These are phyloP conservation scores for Falco novaeseelandiae DNA, from an alignment of 2,797 vertebrate species.

Conservation along the genomic window DNA sequence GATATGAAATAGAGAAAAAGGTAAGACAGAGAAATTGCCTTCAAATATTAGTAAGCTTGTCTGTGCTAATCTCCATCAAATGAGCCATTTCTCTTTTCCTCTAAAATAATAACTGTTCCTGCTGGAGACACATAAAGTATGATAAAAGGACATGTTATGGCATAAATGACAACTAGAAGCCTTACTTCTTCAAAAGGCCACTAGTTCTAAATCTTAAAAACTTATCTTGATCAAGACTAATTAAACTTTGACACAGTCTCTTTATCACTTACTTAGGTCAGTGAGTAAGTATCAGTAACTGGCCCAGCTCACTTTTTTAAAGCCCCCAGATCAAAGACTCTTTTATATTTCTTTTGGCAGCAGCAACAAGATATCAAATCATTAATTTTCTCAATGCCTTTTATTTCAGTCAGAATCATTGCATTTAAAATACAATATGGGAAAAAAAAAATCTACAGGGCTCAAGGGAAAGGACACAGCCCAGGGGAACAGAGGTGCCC, in stretches of 20 bases:
- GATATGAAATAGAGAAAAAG: constrained; percentile 36
- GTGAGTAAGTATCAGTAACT: constrained; percentile 21
- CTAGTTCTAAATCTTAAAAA: constrained; percentile 50
- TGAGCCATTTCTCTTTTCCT: constrained; percentile 48
- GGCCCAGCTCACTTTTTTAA: constrained; percentile 46
- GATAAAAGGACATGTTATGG: constrained; percentile 47
- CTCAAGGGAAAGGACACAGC: not conserved
- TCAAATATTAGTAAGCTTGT: constrained; percentile 62
- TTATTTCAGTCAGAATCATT: constrained; percentile 12
- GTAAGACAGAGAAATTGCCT: constrained; percentile 36
- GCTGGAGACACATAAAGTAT: not conserved
- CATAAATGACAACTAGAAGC: constrained; percentile 41
- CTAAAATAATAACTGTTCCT: constrained; percentile 34
- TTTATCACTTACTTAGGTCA: constrained; percentile 60
- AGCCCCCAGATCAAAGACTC: constrained; percentile 46
- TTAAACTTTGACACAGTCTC: constrained; percentile 32
- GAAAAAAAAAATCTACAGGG: not conserved
- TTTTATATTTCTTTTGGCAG: constrained; percentile 36
- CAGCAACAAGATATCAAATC: constrained; percentile 12
- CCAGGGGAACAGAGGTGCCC: not conserved
- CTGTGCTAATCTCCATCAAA: constrained; percentile 62
- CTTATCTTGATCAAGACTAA: constrained; percentile 65
- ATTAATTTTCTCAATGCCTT: constrained; percentile 22
- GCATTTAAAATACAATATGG: not conserved
- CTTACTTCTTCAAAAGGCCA: constrained; percentile 55